Base-by-base conservation (phyloP, 2,888 invertebrate genomes). In the Hyppa rectilinea region DNA sequence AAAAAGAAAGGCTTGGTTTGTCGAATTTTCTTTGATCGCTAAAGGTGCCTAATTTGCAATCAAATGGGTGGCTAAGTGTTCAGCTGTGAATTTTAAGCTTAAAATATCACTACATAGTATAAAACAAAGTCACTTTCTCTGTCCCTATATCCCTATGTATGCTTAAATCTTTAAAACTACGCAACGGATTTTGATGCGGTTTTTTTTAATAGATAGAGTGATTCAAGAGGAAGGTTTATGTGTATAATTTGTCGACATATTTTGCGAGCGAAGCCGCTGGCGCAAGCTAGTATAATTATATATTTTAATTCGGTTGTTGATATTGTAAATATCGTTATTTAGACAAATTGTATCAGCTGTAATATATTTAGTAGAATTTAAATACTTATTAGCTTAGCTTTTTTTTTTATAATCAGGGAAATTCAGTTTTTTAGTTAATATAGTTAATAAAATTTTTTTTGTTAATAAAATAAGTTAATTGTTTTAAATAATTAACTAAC, bases 371-470 rank as follows among this genome's bases (percentile, higher is more conserved):
- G 56, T 75, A 75, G 64, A 75, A 71, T 71, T 60, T 50, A 50
- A 79, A 62, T 62, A 59, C 34, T 31, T n/a, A n/a, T n/a, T n/a
- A n/a, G n/a, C 17, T 40, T 80, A 67, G 73, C 49, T 76, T 80
- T 53, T 76, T 76, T 80, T 53, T 76, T 74, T 79, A 82, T 82
- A 83, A 81, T 84, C 84, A 78, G 82, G 78, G 81, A 76, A 85
- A 84, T 78, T 43, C 62, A n/a, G n/a, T 72, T 77, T 50, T 47
- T 75, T 17, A 52, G 10, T 65, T n/a, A n/a, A n/a, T n/a, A n/a
- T n/a, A n/a, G n/a, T n/a, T n/a, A n/a, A n/a, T n/a, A n/a, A n/a
- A n/a, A n/a, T 59, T 60, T 60, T 43, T 68, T 40, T 50, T 66
- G 14, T 9, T 50, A 31, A 36, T 38, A 3, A 40, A 26, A 10